These are phyloP conservation scores for Odontocerum albicorne DNA, from an alignment of 2,888 invertebrate genomes.

Conservation along the genomic window DNA sequence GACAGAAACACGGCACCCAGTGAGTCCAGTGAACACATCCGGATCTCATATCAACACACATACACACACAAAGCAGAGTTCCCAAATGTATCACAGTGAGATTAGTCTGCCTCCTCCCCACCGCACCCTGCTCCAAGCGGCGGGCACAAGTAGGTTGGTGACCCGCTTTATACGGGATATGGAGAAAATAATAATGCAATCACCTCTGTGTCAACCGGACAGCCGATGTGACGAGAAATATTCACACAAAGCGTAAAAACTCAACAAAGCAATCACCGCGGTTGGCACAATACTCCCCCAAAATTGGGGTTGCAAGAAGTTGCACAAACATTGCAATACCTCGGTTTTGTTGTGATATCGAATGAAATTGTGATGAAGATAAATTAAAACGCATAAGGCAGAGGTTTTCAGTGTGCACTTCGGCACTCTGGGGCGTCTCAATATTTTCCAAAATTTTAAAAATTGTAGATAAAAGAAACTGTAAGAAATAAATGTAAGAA, in stretches of 20 bases:
- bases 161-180: constrained; percentile 25
- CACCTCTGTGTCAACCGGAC: no score
- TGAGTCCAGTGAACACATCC: no score
- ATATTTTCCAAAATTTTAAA: no score
- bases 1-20: no score
- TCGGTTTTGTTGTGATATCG: not conserved
- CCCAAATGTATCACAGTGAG: not conserved
- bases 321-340: not conserved
- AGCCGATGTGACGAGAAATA: no score
- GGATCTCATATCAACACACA: no score
- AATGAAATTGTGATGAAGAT: not conserved
- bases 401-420: no score
- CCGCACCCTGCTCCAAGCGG: no score
- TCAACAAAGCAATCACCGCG: not conserved
- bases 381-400: no score
- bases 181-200: not conserved
- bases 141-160: constrained; percentile 13
- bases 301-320: not conserved
- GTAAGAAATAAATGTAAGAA: no score
- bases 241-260: not conserved
- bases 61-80: not conserved
- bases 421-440: no score
- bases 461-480: no score
- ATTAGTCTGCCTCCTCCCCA: not conserved
- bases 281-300: not conserved